phyloP scores from a whole-genome alignment of 2,797 vertebrate genomes.

The Mareca strepera region DNA sequence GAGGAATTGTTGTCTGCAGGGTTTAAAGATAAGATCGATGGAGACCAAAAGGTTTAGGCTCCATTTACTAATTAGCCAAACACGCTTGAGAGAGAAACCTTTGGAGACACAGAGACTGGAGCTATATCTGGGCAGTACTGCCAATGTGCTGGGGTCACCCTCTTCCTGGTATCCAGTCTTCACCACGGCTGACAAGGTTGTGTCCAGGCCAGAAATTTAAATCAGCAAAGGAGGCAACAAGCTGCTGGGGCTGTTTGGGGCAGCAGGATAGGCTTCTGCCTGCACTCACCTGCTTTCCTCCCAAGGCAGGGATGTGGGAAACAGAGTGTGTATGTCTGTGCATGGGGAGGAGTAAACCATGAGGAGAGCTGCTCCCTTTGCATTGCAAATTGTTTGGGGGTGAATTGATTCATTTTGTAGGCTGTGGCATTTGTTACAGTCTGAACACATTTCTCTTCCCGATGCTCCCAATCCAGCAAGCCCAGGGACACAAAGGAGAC shows the following conservation, averaged over 20 bases:
- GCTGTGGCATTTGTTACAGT: slow-evolving; percentile 10
- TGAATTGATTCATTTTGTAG: slow-evolving; percentile 20
- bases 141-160: neutral
- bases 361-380: neutral
- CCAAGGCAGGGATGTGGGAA: neutral
- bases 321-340: neutral
- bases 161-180: neutral
- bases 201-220: neutral
- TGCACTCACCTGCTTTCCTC: accelerated
- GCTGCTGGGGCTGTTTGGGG: accelerated
- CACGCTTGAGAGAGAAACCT: slow-evolving; percentile 12
- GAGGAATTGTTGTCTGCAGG: slow-evolving; percentile 73
- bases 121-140: neutral
- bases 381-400: neutral
- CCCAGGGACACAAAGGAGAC: slow-evolving; percentile 26
- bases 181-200: neutral
- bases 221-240: neutral
- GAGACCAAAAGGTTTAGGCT: slow-evolving; percentile 71
- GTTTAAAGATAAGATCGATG: slow-evolving; percentile 71
- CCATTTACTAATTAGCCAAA: slow-evolving; percentile 67
- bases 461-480: neutral
- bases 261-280: neutral
- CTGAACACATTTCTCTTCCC: slow-evolving; percentile 30
- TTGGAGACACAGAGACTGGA: neutral
- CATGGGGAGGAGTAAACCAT: neutral